Base-by-base conservation (phyloP, 2,888 invertebrate species). In the Nephrotoma appendiculata region DNA sequence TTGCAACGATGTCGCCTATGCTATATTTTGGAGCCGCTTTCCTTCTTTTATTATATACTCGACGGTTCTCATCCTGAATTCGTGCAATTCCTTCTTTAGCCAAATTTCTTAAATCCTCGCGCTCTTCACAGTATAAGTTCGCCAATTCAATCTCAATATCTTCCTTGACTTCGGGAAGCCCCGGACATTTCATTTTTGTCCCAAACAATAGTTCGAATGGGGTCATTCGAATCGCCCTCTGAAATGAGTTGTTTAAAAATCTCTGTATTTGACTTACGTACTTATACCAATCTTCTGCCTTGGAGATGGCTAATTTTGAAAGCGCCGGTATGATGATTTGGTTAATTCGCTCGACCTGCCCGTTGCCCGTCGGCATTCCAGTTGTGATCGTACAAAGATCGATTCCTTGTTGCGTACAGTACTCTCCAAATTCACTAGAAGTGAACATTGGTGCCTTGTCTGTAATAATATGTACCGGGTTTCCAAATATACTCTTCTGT, bases 201-300 rank as follows among this genome's bases (percentile, higher is more conserved):
- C 87, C 87, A n/a, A 85, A 41, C 42, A 88, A 9, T 6, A 87
- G 9, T 12, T 87, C 86, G 41, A 88, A 87, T 11, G 87, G 87
- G 3, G 87, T 86, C 41, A 15, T 87, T 1, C 6, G n/a, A 5
- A 87, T 86, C 2, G 85, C 86, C 15, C 88, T 15, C 6, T 86
- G 48, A 7, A 6, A 86, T 1, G 86, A 87, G 2, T 88, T 88
- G 87, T 90, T 89, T 71, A 89, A 41, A 87, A 87, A 87, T 88
- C 89, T 88, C 87, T 90, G 89, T 41, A 89, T 87, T 71, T 83
- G 42, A 15, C 85, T 86, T 5, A 89, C 86, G 86, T 88, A 41
- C 87, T 88, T 89, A 86, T 89, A 89, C 90, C 90, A 90, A 42
- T 89, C 88, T 5, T 87, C 87, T 0, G 89, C 89, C 12, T 90